These are phyloP conservation scores for Ormia ochracea DNA, from an alignment of 2,888 invertebrate species.

Conservation along the genomic window DNA sequence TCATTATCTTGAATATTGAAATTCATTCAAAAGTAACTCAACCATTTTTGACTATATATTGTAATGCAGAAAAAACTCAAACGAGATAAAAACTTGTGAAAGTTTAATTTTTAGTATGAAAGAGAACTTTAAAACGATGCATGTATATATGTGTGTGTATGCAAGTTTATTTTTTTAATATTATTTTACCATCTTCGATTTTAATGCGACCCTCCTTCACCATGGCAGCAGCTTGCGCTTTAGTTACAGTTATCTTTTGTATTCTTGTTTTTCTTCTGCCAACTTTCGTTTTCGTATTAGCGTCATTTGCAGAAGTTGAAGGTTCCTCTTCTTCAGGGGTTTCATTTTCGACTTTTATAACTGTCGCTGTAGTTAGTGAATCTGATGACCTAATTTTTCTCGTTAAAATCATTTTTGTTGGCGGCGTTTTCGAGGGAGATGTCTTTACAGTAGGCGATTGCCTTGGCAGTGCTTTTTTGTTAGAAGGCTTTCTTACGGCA, in stretches of 20 bases:
- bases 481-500: neutral
- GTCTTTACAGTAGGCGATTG: neutral
- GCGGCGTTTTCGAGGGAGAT: neutral
- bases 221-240: conserved; percentile 83
- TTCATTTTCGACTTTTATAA: conserved; percentile 21
- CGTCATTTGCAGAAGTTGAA: conserved; percentile 6
- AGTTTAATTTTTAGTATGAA: too few species aligned
- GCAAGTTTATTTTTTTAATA: conserved; percentile 64
- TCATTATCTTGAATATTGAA: too few species aligned
- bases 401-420: neutral
- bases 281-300: conserved; percentile 78
- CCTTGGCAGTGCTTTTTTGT: neutral
- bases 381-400: neutral
- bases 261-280: conserved; percentile 82
- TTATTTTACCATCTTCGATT: conserved; percentile 78
- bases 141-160: too few species aligned
- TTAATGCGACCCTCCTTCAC: conserved; percentile 82
- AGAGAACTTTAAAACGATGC: too few species aligned
- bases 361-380: neutral
- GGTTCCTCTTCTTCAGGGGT: neutral
- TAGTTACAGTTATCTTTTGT: conserved; percentile 82
- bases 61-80: too few species aligned
- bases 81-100: too few species aligned
- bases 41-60: too few species aligned
- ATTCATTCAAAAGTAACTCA: too few species aligned